Evolutionary conservation across 2,888 invertebrate species (phyloP), one percentile per base, ranked within the genome.

Genomic region (Coelopa pilipes): DNA sequence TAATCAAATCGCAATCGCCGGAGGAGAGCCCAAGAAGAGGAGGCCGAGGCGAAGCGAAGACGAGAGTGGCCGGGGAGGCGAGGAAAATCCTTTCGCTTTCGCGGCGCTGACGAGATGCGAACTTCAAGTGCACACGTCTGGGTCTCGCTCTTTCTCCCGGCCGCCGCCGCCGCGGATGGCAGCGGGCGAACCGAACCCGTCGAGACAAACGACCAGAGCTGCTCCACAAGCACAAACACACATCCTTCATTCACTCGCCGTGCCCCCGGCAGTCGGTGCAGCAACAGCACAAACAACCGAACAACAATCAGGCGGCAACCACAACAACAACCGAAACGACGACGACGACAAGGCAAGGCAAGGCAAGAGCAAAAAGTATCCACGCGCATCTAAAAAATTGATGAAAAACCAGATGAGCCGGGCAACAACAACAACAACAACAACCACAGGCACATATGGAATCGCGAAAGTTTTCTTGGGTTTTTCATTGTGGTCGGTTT

Each of bases 51-150:
- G n/a, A n/a, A n/a, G n/a, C n/a, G n/a, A n/a, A n/a, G n/a, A n/a
- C n/a, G n/a, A n/a, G n/a, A n/a, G n/a, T n/a, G n/a, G n/a, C n/a
- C n/a, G n/a, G n/a, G n/a, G 7, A 34, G 74, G 76, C 74, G 74
- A 75, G 71, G 74, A 75, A 77, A 79, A 79, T 78, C 78, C 78
- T 79, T 78, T 78, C 77, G 78, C 77, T 79, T 79, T 79, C 74
- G 70, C 53, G 46, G 17, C 3, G 47, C 47, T 71, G 53, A 47
- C 62, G 69, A 53, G 46, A 69, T 72, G 65, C 75, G 55, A 46
- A 57, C 34, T 59, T 55, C 47, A 17, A 53, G 53, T 34, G 45
- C 62, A 62, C 21, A 4, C 19, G 21, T 11, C 46, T 65, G 13
- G 46, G 45, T 13, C 34, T 34, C 7, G 34, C 7, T 34, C 4